These are phyloP conservation scores for Liolophura sinensis DNA, from an alignment of 1,140 invertebrate genomes.

Conservation along the genomic window DNA sequence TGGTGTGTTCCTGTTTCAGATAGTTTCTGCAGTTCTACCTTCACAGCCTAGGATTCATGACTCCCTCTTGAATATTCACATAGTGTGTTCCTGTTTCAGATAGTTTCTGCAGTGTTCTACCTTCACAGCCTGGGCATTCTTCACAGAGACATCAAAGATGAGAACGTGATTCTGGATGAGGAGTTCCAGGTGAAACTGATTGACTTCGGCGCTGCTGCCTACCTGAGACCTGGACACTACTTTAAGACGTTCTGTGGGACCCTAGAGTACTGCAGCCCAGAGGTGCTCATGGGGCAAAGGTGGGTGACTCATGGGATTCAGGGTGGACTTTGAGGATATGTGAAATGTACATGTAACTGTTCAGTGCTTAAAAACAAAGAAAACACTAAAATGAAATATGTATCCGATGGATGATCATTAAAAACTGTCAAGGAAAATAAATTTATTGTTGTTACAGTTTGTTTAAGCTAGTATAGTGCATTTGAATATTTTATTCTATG, in stretches of 20 bases:
- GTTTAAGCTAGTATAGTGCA: too few relatives aligned
- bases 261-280: slow-evolving; percentile 79
- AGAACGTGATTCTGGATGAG: slow-evolving; percentile 77
- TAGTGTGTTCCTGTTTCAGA: slow-evolving; percentile 59
- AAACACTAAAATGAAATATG: too few relatives aligned
- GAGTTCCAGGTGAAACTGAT: slow-evolving; percentile 77
- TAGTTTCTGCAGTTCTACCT: too few relatives aligned
- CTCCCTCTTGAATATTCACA: neutral
- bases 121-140: slow-evolving; percentile 71
- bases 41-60: too few relatives aligned
- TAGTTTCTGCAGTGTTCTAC: slow-evolving; percentile 72
- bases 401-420: too few relatives aligned
- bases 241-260: slow-evolving; percentile 80
- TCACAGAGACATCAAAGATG: slow-evolving; percentile 77
- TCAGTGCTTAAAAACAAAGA: too few relatives aligned
- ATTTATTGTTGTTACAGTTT: neutral
- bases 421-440: slow-evolving; percentile 1
- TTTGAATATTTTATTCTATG: too few relatives aligned
- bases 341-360: too few relatives aligned
- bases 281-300: slow-evolving; percentile 72
- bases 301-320: neutral
- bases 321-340: neutral
- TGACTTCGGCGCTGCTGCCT: slow-evolving; percentile 78
- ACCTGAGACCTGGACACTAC: slow-evolving; percentile 64
- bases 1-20: too few relatives aligned